These are phyloP conservation scores for Hexactinellida sp. DNA, from an alignment of 37 sponge, comb jelly and placozoan genomes.

Conservation along the genomic window DNA sequence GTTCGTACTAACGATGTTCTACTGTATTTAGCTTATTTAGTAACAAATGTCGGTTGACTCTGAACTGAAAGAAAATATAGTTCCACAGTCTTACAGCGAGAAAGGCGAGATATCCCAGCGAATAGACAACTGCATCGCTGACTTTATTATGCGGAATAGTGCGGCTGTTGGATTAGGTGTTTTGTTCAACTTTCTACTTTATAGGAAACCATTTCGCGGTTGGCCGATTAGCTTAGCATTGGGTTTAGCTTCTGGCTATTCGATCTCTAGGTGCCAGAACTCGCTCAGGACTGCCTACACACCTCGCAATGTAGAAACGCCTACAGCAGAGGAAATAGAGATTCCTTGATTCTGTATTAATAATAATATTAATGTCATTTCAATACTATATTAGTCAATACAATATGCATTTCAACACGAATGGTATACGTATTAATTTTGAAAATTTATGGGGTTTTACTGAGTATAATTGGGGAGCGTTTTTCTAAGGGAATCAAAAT, in stretches of 20 bases:
- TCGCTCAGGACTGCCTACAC: not conserved
- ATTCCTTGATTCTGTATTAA: not conserved
- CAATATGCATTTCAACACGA: no score
- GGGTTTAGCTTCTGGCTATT: constrained; percentile 15
- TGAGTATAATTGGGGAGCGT: no score
- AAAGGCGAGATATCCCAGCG: not conserved
- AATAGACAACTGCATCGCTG: not conserved
- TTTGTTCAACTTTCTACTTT: not conserved
- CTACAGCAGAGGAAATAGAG: constrained; percentile 3
- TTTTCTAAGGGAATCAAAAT: no score
- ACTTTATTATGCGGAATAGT: not conserved
- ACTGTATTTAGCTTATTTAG: no score
- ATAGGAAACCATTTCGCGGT: not conserved
- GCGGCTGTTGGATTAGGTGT: not conserved
- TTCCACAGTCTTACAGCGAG: not conserved
- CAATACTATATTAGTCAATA: no score
- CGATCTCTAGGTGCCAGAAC: not conserved
- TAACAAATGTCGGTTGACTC: no score
- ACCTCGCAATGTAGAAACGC: not conserved
- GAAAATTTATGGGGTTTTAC: no score
- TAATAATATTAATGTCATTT: no score
- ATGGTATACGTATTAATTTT: no score
- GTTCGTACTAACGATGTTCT: no score
- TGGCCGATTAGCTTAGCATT: not conserved
- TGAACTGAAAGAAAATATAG: no score